Percentiles rank a stretch among this genome's conserved stretches.
Evolutionary conservation across 2,797 vertebrate genomes (phyloP).

Genomic region (Heterohyrax brucei): DNA sequence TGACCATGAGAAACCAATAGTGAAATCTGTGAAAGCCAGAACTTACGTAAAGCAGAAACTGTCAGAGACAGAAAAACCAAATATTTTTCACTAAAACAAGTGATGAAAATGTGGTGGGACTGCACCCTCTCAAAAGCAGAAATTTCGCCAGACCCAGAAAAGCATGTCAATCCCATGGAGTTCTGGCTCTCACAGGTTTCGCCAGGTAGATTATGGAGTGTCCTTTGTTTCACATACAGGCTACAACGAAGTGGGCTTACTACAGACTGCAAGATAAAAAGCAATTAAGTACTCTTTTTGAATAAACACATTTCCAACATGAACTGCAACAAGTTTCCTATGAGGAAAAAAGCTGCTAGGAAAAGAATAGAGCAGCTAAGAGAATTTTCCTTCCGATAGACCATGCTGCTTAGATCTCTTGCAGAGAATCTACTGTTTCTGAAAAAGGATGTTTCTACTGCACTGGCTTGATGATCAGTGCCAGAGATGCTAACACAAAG

Average conservation of each 20-base stretch:
- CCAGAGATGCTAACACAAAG: constrained; percentile 67
- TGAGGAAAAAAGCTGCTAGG: background rate
- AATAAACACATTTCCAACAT: constrained; percentile 24
- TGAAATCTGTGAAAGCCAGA: background rate
- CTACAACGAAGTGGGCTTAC: background rate
- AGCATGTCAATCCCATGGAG: background rate
- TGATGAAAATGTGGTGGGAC: background rate
- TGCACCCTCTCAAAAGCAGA: background rate
- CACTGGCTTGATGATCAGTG: constrained; percentile 28
- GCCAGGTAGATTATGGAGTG: background rate
- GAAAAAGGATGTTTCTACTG: constrained; percentile 54
- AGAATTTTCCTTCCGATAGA: constrained; percentile 59
- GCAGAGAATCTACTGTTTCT: constrained; percentile 57
- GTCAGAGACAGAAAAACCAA: background rate
- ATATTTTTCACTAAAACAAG: background rate
- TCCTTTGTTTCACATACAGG: background rate
- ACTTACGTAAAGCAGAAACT: background rate
- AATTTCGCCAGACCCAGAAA: background rate
- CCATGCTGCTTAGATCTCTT: constrained; percentile 19
- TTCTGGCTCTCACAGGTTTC: background rate
- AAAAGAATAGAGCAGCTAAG: background rate
- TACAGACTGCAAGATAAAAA: background rate
- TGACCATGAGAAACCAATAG: background rate
- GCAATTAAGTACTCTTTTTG: background rate
- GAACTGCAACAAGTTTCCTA: background rate